These are phyloP conservation scores for Sicus ferrugineus DNA, from an alignment of 2,888 invertebrate genomes.

Conservation along the genomic window DNA sequence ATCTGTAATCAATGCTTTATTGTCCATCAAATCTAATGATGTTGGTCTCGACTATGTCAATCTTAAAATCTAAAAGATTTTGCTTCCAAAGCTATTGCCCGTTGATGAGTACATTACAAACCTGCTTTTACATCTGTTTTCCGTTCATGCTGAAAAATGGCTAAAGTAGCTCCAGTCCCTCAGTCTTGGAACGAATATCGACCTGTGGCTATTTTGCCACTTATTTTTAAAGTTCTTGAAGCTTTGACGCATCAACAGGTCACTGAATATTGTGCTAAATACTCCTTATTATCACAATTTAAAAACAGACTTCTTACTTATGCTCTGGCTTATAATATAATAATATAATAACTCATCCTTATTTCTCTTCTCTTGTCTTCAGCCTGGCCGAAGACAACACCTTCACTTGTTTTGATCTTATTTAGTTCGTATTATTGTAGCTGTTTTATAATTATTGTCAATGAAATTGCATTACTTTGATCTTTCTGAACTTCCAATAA, in stretches of 20 bases:
- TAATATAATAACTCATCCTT: too few species aligned
- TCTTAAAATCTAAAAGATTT: neutral
- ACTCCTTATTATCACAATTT: neutral
- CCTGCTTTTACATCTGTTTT: neutral
- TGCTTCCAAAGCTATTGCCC: neutral
- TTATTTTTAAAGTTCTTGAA: neutral
- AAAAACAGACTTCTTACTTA: too few species aligned
- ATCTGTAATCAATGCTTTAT: neutral
- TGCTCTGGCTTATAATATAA: too few species aligned
- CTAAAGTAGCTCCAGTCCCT: neutral
- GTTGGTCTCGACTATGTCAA: neutral
- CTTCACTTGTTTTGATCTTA: too few species aligned
- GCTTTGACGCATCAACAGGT: neutral
- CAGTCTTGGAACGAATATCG: neutral
- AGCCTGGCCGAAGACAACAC: too few species aligned
- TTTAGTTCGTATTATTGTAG: too few species aligned
- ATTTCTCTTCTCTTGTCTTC: too few species aligned
- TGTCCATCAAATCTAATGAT: neutral
- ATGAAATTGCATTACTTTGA: too few species aligned
- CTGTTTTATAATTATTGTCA: too few species aligned
- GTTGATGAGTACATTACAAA: neutral
- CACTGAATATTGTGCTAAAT: neutral
- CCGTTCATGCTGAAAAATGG: too few species aligned
- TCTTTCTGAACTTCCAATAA: too few species aligned
- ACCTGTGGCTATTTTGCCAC: neutral